phyloP scores from a whole-genome alignment of 1,140 invertebrate species.

The Trichogramma pretiosum region DNA sequence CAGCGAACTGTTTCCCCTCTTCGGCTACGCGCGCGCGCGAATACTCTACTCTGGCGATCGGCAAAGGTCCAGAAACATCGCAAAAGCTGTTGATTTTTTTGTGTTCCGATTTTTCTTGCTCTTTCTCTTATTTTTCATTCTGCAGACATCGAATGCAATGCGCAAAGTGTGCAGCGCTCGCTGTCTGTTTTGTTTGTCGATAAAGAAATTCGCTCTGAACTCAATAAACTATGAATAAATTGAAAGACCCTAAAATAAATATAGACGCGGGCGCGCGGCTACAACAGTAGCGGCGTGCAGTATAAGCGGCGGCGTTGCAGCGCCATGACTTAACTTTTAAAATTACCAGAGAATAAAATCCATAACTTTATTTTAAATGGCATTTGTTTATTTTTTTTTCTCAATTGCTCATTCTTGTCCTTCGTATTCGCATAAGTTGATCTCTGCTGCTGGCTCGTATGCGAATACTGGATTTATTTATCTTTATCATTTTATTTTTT shows the following conservation, averaged over 20 bases:
- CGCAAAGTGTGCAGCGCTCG: not conserved
- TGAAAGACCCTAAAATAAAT: slow-evolving; percentile 15
- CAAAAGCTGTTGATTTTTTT: slow-evolving; percentile 9
- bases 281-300: too few species aligned
- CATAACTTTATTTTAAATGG: slow-evolving; percentile 7
- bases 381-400: too few species aligned
- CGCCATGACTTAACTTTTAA: slow-evolving; percentile 2
- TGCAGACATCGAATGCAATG: not conserved
- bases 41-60: too few species aligned
- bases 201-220: slow-evolving; percentile 15
- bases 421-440: too few species aligned
- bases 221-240: slow-evolving; percentile 19
- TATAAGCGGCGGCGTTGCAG: too few species aligned
- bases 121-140: slow-evolving; percentile 14
- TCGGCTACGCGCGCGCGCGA: too few species aligned
- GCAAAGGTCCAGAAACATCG: slow-evolving; percentile 3
- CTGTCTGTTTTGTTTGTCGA: slow-evolving; percentile 15
- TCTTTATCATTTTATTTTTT: too few species aligned
- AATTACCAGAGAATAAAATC: slow-evolving; percentile 12
- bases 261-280: not conserved
- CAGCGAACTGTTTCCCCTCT: too few species aligned
- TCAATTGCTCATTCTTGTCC: too few species aligned
- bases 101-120: not conserved
- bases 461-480: too few species aligned
- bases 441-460: too few species aligned